A percentile compares a stretch with the other conserved stretches of the same genome.
Evolutionary conservation across 2,113 vertebrate genomes (phyloP).

Genomic region (Pseudonaja textilis): DNA sequence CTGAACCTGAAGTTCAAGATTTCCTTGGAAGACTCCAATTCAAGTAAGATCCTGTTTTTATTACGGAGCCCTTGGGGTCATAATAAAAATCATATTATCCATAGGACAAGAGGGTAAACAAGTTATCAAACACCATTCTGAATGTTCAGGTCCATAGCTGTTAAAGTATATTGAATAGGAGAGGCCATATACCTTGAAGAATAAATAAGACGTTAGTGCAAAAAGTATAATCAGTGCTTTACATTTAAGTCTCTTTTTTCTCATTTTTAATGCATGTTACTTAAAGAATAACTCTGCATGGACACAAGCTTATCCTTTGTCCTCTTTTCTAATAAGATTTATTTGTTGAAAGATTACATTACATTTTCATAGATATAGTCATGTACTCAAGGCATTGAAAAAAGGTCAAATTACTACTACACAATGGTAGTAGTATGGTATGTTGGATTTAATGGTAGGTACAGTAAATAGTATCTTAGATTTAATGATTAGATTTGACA

Average conservation of each 20-base stretch:
- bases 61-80: background rate
- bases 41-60: background rate
- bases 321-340: background rate
- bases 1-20: background rate
- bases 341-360: background rate
- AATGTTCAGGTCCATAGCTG: background rate
- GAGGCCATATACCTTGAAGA: background rate
- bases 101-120: background rate
- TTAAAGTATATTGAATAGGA: background rate
- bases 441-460: conserved; percentile 10
- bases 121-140: background rate
- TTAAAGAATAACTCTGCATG: background rate
- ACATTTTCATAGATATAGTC: background rate
- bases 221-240: background rate
- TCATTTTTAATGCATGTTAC: background rate
- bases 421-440: background rate
- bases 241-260: background rate
- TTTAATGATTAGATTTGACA: conserved; percentile 6
- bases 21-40: background rate
- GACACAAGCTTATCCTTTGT: background rate
- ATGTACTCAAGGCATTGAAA: conserved; percentile 2
- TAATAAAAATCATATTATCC: background rate
- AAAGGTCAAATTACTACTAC: background rate
- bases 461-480: background rate
- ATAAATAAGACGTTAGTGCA: background rate